Base-by-base conservation (phyloP, 53 echinoderm and acorn worm species). In the Arbacia lixula region DNA sequence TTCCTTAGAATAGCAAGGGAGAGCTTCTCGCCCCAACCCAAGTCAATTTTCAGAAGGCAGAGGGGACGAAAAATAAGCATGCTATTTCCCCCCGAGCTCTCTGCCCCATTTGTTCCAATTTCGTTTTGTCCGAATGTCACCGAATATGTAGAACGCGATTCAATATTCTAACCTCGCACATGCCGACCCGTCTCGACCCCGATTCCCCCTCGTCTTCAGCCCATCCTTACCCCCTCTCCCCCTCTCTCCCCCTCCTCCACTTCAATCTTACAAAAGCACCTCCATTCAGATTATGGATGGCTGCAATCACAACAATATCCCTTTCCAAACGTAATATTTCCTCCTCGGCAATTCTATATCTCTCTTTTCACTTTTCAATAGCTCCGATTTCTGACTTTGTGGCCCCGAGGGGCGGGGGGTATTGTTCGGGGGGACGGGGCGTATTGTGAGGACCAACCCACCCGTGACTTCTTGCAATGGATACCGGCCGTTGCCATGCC, bases 261-360 rank as follows among this genome's bases (percentile, higher is more conserved):
- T n/a, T n/a, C n/a, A n/a, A n/a, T n/a, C n/a, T n/a, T n/a, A n/a
- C n/a, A n/a, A n/a, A n/a, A n/a, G n/a, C n/a, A n/a, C n/a, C n/a
- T 69, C 69, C 25, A 19, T 69, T 69, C 10, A 42, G 42, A 69
- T 41, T 69, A 41, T 69, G 27, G 69, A 40, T 2, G 43, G 42
- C 28, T 69, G 42, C 69, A 69, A 69, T 69, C 69, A 69, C 40
- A 69, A 69, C 69, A 69, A 69, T 69, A 69, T 43, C 46, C 16
- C 28, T 69, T 69, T 69, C 69, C 20, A 69, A 69, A 69, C 40
- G 69, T 69, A 69, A 69, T 69, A 69, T 69, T 69, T 69, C 69
- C 69, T 69, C 43, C 43, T 69, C 46, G 28, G 28, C 69, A 26
- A 69, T 69, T 69, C 26, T 69, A 11, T 69, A 69, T 69, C 43